phyloP scores from a whole-genome alignment of 2,797 vertebrate species.

The Syngnathus rostellatus region DNA sequence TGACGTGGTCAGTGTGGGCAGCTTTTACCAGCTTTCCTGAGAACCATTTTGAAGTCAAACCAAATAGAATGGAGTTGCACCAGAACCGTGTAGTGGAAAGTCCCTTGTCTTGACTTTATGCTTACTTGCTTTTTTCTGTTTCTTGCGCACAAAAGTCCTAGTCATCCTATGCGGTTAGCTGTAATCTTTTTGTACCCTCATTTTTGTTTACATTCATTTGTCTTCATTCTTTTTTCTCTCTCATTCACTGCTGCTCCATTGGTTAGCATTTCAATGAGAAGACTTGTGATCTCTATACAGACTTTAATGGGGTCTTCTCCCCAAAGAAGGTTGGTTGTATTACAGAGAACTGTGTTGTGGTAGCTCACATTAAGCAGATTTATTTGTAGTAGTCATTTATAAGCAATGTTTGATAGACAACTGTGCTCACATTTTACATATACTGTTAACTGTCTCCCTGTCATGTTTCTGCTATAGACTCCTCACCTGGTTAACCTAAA shows the following conservation, averaged over 20 bases:
- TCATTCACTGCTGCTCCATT: conserved; percentile 50
- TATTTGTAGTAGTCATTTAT: background rate
- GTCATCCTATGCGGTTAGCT: conserved; percentile 3
- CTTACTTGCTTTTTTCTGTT: background rate
- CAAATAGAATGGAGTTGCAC: background rate
- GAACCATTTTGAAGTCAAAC: background rate
- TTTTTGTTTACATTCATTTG: conserved; percentile 27
- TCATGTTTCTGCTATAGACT: conserved; percentile 70
- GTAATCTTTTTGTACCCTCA: conserved; percentile 6
- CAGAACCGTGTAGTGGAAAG: background rate
- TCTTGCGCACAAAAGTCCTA: background rate
- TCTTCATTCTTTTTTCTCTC: conserved; percentile 30
- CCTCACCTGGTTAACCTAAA: conserved; percentile 98
- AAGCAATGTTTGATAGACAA: background rate
- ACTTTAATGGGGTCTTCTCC: conserved; percentile 88
- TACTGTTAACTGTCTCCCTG: conserved; percentile 13
- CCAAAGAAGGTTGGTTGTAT: conserved; percentile 86
- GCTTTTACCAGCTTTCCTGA: background rate
- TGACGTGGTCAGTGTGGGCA: background rate
- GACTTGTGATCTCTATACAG: conserved; percentile 85
- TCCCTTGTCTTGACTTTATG: background rate
- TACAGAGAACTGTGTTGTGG: conserved; percentile 29
- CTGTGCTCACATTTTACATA: background rate
- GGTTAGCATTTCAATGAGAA: conserved; percentile 78
- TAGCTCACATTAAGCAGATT: conserved; percentile 16